These are phyloP conservation scores for Zeuzera pyrina DNA, from an alignment of 2,888 invertebrate species.

Conservation along the genomic window DNA sequence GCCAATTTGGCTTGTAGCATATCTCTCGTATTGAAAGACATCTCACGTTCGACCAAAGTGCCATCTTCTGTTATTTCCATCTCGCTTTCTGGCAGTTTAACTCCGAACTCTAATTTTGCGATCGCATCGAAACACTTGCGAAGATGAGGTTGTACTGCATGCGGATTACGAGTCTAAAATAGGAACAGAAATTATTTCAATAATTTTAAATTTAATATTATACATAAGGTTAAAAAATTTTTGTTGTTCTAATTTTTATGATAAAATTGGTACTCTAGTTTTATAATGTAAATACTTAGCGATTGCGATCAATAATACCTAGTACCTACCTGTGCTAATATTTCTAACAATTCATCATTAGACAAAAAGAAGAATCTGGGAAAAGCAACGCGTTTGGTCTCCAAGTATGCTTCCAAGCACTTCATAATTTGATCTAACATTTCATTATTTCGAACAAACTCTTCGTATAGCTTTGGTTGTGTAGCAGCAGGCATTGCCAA, in stretches of 20 bases:
- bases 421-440: conserved; percentile 91
- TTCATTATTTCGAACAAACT: conserved; percentile 80
- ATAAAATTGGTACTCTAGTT: neutral
- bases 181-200: conserved; percentile 1
- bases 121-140: conserved; percentile 93
- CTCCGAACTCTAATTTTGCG: conserved; percentile 83
- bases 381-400: conserved; percentile 90
- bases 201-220: neutral
- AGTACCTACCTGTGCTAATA: conserved; percentile 84
- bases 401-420: conserved; percentile 90
- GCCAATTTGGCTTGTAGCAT: conserved; percentile 53
- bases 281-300: too few species aligned
- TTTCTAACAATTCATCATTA: conserved; percentile 91
- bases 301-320: too few species aligned
- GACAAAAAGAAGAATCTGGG: conserved; percentile 93
- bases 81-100: conserved; percentile 61
- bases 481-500: conserved; percentile 87
- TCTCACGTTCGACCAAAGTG: conserved; percentile 50
- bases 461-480: conserved; percentile 79
- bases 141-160: conserved; percentile 91
- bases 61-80: conserved; percentile 71
- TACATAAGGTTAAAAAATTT: neutral
- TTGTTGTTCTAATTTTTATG: neutral
- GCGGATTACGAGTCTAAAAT: conserved; percentile 83
- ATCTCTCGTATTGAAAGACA: conserved; percentile 55